Evolutionary conservation across 2,797 vertebrate genomes (phyloP).

Genomic region (Sternotherus odoratus): DNA sequence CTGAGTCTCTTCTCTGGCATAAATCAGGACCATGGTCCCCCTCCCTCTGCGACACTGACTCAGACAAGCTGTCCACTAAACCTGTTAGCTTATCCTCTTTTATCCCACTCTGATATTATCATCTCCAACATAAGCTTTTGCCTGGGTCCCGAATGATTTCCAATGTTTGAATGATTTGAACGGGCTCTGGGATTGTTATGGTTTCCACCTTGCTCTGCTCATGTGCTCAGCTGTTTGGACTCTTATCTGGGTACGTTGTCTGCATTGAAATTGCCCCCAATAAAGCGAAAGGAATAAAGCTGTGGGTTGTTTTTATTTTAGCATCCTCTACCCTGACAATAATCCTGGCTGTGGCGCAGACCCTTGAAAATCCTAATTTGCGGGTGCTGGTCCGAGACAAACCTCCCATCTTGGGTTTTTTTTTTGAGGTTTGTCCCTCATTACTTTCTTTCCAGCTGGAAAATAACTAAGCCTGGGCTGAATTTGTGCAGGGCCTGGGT

Average conservation of each 20-base stretch:
- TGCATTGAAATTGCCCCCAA: background rate
- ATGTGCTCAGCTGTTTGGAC: fast-evolving
- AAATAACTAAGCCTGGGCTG: background rate
- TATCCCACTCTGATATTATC: slow-evolving; percentile 59
- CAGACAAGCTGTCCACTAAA: slow-evolving; percentile 25
- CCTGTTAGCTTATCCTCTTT: slow-evolving; percentile 65
- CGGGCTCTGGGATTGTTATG: slow-evolving; percentile 43
- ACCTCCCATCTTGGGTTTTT: background rate
- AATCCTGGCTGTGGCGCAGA: background rate
- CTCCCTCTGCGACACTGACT: background rate
- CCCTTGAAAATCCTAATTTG: background rate
- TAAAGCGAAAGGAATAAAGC: background rate
- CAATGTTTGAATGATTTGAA: slow-evolving; percentile 4
- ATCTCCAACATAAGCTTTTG: slow-evolving; percentile 36
- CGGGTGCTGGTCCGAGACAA: background rate
- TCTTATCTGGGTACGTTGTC: background rate
- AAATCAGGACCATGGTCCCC: background rate
- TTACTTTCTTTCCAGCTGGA: background rate
- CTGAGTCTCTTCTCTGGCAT: background rate
- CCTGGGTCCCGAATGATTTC: slow-evolving; percentile 45
- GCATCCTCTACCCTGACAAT: fast-evolving
- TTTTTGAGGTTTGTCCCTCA: background rate
- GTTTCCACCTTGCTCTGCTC: background rate
- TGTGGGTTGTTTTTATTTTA: background rate
- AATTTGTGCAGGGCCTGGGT: background rate